Percentiles rank a stretch among this genome's conserved stretches.
Conservation (phyloP, 2,113 vertebrate genomes). For the Gavia stellata region DNA sequence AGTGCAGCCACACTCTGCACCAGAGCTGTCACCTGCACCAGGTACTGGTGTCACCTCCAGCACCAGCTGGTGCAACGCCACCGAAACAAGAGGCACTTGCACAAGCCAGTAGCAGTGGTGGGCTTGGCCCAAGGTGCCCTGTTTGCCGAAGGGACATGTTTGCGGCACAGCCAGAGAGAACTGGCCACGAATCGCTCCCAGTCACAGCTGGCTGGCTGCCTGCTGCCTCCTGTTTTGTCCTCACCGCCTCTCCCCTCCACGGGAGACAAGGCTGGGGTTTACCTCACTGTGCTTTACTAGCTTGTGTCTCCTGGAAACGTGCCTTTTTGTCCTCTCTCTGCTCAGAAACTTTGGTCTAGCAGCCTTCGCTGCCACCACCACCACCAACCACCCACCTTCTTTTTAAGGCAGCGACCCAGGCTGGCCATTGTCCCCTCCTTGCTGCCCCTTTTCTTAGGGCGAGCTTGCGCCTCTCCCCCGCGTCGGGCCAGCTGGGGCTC, state of each 20-base stretch:
- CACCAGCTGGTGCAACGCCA: background rate
- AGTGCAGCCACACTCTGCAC: background rate
- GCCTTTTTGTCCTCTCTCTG: background rate
- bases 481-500: conserved; percentile 23
- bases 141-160: background rate
- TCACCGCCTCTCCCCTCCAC: background rate
- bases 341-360: background rate
- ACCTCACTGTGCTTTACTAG: background rate
- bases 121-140: background rate
- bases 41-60: background rate
- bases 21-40: background rate
- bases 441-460: background rate
- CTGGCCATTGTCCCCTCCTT: background rate
- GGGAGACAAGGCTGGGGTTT: background rate
- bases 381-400: background rate
- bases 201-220: background rate
- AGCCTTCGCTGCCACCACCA: background rate
- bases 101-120: background rate
- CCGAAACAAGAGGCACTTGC: background rate
- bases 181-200: background rate
- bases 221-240: conserved; percentile 18
- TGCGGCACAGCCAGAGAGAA: background rate
- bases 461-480: background rate
- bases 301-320: background rate
- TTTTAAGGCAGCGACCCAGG: background rate